Conservation (phyloP, 2,797 vertebrate genomes). For the Urosaurus nigricauda region DNA sequence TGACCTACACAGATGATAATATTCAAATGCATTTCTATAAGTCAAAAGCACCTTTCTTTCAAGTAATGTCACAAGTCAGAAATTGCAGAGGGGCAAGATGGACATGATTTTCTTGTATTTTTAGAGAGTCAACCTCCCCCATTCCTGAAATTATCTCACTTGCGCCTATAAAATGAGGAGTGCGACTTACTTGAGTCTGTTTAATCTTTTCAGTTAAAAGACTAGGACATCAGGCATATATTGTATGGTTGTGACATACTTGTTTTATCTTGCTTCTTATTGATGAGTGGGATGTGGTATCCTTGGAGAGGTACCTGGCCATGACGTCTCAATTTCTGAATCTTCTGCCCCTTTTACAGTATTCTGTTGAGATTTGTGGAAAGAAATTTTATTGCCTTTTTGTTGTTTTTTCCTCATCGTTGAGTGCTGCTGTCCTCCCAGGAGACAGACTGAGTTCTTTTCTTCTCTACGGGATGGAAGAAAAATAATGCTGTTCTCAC, state of each 20-base stretch:
- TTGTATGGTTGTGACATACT: neutral
- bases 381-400: neutral
- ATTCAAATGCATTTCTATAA: no score
- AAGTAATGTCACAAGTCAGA: no score
- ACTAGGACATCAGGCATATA: neutral
- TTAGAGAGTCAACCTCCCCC: no score
- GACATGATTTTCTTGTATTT: no score
- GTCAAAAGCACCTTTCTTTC: no score
- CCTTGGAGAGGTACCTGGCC: neutral
- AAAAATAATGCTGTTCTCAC: neutral
- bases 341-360: neutral
- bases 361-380: neutral
- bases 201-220: neutral
- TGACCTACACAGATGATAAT: no score
- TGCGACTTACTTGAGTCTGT: neutral
- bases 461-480: neutral
- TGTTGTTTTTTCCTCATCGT: neutral
- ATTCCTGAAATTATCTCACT: no score
- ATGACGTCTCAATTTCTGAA: neutral
- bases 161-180: neutral
- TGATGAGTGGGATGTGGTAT: neutral
- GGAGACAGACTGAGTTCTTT: neutral
- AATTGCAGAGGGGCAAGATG: no score
- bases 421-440: neutral
- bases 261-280: neutral